Conservation (phyloP, 1,140 invertebrate species). For the Polypedilum pembai region DNA sequence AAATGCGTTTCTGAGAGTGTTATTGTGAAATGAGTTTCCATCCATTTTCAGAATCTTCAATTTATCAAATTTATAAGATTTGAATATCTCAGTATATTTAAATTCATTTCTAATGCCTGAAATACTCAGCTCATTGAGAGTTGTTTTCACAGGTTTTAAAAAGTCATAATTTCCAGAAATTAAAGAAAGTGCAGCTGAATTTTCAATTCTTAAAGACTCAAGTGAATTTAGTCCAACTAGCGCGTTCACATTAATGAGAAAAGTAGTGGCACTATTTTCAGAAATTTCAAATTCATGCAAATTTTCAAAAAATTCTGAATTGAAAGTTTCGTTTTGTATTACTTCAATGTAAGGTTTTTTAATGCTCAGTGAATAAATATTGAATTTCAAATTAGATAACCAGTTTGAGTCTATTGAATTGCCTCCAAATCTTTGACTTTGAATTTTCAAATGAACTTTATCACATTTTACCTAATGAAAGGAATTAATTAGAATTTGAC, state of each 20-base stretch:
- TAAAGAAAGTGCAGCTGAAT: neutral
- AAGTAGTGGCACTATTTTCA: neutral
- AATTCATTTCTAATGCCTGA: neutral
- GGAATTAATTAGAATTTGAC: neutral
- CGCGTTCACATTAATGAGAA: neutral
- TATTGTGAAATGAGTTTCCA: neutral
- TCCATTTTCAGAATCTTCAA: neutral
- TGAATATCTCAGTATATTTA: neutral
- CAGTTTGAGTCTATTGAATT: neutral
- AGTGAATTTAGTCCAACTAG: neutral
- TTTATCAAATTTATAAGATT: neutral
- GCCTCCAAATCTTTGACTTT: neutral
- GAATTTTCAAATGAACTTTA: neutral
- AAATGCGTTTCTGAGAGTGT: neutral
- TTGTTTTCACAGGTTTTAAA: neutral
- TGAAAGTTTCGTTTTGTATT: neutral
- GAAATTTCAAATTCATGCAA: neutral
- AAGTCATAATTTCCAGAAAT: neutral
- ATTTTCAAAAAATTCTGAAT: neutral
- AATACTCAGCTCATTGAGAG: neutral
- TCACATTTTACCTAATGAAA: neutral
- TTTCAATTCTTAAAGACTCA: neutral
- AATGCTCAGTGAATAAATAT: neutral
- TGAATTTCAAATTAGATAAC: neutral
- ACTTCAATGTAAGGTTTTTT: neutral